These are phyloP conservation scores for Buceros bicornis DNA, from an alignment of 2,797 vertebrate genomes.

Conservation along the genomic window DNA sequence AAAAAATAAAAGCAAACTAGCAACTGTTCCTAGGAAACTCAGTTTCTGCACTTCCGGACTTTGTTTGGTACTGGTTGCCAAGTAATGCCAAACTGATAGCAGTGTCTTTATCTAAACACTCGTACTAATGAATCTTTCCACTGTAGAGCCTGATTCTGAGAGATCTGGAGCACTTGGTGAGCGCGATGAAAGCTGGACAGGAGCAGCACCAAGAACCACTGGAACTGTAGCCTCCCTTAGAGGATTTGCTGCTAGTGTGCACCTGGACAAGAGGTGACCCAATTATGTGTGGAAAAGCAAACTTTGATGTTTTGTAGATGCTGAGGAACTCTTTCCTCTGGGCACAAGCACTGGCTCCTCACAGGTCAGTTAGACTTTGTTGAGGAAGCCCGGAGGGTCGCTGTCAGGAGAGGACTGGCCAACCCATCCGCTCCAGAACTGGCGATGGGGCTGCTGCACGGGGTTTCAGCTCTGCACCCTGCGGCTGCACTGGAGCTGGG, in stretches of 20 bases:
- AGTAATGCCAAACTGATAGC: background rate
- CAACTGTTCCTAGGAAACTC: background rate
- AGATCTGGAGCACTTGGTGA: background rate
- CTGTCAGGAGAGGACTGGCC: background rate
- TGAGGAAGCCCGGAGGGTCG: background rate
- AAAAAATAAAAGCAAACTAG: background rate
- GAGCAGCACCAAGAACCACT: background rate
- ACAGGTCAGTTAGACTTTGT: background rate
- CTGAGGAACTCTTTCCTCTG: background rate
- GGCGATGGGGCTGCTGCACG: fast-evolving
- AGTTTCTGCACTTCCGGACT: background rate
- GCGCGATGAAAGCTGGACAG: background rate
- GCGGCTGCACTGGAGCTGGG: fast-evolving
- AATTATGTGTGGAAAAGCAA: background rate
- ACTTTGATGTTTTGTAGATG: background rate
- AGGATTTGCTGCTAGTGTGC: background rate
- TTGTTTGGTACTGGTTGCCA: background rate
- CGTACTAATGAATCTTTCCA: background rate
- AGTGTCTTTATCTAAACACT: background rate
- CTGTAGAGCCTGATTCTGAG: background rate
- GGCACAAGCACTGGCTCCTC: background rate
- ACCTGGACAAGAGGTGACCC: background rate
- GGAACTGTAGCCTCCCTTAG: background rate
- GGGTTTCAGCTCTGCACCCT: background rate
- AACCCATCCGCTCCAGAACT: fast-evolving